phyloP scores from a whole-genome alignment of 2,113 vertebrate genomes.

The Anhinga anhinga region DNA sequence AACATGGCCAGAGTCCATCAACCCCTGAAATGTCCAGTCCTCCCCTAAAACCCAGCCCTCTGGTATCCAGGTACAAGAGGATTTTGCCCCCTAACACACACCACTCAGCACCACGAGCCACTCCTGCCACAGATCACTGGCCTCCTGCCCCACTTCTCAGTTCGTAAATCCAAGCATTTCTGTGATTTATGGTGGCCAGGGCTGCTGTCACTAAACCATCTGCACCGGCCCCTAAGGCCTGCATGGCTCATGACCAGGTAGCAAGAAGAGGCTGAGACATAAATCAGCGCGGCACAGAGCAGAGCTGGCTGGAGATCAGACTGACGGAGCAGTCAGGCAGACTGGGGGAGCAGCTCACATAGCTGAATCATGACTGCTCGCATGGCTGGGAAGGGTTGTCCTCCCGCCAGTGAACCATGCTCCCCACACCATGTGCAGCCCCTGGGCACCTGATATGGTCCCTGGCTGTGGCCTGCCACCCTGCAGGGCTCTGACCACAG shows the following conservation, averaged over 20 bases:
- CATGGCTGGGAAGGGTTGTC: not conserved
- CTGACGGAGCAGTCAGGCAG: not conserved
- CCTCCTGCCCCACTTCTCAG: not conserved
- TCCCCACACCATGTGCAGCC: rapidly evolving
- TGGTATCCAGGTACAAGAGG: not conserved
- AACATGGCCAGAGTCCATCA: not conserved
- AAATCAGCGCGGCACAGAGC: rapidly evolving
- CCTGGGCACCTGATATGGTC: rapidly evolving
- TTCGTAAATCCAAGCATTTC: not conserved
- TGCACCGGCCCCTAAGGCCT: rapidly evolving
- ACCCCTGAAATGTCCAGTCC: not conserved
- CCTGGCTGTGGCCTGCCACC: not conserved
- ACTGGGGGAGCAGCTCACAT: not conserved
- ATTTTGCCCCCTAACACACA: not conserved
- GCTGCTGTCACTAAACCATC: not conserved
- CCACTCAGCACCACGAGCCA: not conserved
- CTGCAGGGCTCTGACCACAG: not conserved
- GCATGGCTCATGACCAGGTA: not conserved
- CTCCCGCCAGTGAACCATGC: rapidly evolving
- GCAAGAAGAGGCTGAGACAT: not conserved
- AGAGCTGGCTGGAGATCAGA: not conserved
- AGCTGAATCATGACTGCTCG: not conserved
- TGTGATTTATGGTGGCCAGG: not conserved
- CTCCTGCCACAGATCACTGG: not conserved
- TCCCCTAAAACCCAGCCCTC: not conserved